Evolutionary conservation across 2,797 vertebrate species (phyloP).

Genomic region (Semaprochilodus insignis): DNA sequence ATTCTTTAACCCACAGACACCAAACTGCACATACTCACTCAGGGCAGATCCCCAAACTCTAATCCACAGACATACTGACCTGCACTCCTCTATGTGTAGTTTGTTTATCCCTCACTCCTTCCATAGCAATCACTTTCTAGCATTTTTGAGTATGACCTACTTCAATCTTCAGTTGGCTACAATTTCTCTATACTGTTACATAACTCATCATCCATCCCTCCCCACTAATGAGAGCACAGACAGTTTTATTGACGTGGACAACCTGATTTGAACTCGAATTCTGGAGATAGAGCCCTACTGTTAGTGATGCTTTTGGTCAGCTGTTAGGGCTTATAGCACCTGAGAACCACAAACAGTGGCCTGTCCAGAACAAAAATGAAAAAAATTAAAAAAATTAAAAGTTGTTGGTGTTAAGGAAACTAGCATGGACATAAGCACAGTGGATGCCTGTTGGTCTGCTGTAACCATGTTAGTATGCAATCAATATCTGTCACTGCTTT

Average conservation of each 20-base stretch:
- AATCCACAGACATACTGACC: too few species aligned
- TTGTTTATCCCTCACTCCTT: too few species aligned
- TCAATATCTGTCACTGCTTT: not conserved
- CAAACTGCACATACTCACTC: too few species aligned
- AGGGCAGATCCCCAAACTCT: too few species aligned
- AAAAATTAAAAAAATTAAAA: too few species aligned
- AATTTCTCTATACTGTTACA: too few species aligned
- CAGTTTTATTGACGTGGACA: not conserved
- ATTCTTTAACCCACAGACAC: too few species aligned
- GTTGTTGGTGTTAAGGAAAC: not conserved
- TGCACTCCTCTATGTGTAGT: too few species aligned
- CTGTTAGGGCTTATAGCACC: not conserved
- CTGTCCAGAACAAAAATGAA: not conserved
- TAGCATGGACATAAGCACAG: not conserved
- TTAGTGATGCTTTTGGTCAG: not conserved
- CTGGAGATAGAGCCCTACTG: not conserved
- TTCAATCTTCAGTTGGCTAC: too few species aligned
- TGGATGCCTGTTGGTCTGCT: not conserved
- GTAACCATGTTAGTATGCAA: not conserved
- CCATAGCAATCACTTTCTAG: too few species aligned
- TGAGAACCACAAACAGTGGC: not conserved
- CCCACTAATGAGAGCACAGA: not conserved
- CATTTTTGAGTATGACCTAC: too few species aligned
- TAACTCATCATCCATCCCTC: too few species aligned
- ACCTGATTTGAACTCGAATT: not conserved